Evolutionary conservation across 2,888 invertebrate genomes (phyloP), one percentile per base, ranked within the genome.

Genomic region (Sepiola atlantica): DNA sequence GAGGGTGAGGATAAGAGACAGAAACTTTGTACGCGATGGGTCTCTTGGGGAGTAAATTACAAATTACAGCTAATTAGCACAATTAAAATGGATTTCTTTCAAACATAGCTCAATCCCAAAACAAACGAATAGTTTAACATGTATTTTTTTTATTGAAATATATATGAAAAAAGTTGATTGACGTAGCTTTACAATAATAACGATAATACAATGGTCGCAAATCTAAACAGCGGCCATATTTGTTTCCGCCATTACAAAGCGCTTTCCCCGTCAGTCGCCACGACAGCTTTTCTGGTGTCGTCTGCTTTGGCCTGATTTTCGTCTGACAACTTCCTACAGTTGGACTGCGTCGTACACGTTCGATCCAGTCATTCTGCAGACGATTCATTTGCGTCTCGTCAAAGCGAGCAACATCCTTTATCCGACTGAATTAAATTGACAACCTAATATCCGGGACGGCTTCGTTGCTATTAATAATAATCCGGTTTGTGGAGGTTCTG

Each of bases 371-470:
- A 77, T 45, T 45, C 45, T 45, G n/a, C 77, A 32, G 32, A 32
- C 77, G 32, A 77, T 77, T 77, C 77, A n/a, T n/a, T 45, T 77
- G 77, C 77, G 32, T 32, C 77, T 21, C 77, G n/a, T 77, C 32
- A 77, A 77, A 77, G n/a, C 32, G 32, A n/a, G 77, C 77, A 77
- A 77, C n/a, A 32, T 77, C 77, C 32, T 77, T 77, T 77, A 77
- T 77, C 77, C 77, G n/a, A 77, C 77, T 77, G 77, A 77, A 77
- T 77, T 77, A 32, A 77, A 77, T 77, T 77, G 77, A 77, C 77
- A 77, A 77, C 77, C 77, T 77, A 77, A 77, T 77, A 77, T 77
- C 77, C 77, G 77, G 77, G n/a, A 77, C 77, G 77, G 77, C 77
- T 77, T 77, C n/a, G 77, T 77, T 77, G 77, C 77, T 77, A 32